phyloP scores from a whole-genome alignment of 1,140 invertebrate species.

The Diorhabda elongata region DNA sequence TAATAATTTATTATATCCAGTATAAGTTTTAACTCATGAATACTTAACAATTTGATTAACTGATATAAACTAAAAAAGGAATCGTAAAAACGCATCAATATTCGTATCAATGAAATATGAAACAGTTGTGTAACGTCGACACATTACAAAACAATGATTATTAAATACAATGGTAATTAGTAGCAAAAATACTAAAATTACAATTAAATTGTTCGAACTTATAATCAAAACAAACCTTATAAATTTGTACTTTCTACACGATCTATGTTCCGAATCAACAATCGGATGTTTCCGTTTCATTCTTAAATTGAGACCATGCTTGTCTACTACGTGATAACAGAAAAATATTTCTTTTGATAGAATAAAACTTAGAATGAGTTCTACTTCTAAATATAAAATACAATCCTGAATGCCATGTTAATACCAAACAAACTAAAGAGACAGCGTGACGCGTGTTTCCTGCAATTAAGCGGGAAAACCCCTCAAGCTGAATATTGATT shows the following conservation, averaged over 20 bases:
- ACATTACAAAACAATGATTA: no score
- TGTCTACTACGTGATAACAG: not conserved
- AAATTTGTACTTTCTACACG: not conserved
- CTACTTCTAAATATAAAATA: not conserved
- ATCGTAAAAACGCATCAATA: no score
- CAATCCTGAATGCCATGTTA: not conserved
- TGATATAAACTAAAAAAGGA: no score
- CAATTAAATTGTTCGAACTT: no score
- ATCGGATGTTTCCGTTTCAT: not conserved
- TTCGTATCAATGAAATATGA: no score
- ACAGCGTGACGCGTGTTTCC: not conserved
- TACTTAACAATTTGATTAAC: no score
- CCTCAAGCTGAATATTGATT: conserved; percentile 10
- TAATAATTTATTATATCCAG: no score
- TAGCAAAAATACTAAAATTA: no score
- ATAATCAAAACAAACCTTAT: not conserved
- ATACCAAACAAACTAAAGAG: not conserved
- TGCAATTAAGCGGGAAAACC: not conserved
- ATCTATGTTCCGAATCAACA: not conserved
- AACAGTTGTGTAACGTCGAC: no score
- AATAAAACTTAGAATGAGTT: not conserved
- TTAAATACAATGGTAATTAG: no score
- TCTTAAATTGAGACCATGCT: not conserved
- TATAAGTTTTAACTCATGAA: no score
- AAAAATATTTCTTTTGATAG: not conserved